Base-by-base conservation (phyloP, 2,888 invertebrate genomes). In the Sycophila texana region DNA sequence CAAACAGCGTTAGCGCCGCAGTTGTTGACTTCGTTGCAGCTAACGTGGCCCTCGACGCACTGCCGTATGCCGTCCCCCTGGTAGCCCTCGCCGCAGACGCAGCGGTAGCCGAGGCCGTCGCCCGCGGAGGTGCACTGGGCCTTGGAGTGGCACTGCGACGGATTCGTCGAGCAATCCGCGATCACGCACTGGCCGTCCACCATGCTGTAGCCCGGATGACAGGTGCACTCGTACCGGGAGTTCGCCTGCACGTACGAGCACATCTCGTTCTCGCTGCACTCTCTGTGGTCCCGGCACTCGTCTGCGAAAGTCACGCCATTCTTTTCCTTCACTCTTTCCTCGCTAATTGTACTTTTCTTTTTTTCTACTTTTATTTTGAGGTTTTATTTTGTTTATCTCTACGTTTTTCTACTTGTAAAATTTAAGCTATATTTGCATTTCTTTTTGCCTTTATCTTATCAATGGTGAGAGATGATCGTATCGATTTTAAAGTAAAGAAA, bases 1-100 rank as follows among this genome's bases (percentile, higher is more conserved):
- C 98, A 98, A 55, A 93, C 92, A 12, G 97, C 97, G 86, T 97
- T 94, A 0, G 92, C 91, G 83, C 95, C 95, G 90, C 98, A 98
- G 87, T 95, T 95, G 86, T 95, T 94, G 22, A 94, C 87, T 2
- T 94, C 92, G 84, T 96, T 94, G 86, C 97, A 97, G 12, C 95
- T 94, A 57, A 89, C 87, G 82, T 88, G 86, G 78, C 88, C 88
- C 77, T 87, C 87, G 14, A 87, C 84, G 82, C 90, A 90, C 66
- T 88, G 88, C n/a, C 84, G 86, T 10, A 88, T 83, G 12, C 90
- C 90, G 74, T 90, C 90, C 2, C 89, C 89, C 82, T 86, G 88
- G 78, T 85, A 90, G 0, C 95, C 95, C 58, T 92, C 92, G 77
- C 92, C 92, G 88, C 96, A 96, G 70, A 92, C 89, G 86, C 96